Conservation (phyloP, 2,888 invertebrate species). For the Hanleya hanleyi region DNA sequence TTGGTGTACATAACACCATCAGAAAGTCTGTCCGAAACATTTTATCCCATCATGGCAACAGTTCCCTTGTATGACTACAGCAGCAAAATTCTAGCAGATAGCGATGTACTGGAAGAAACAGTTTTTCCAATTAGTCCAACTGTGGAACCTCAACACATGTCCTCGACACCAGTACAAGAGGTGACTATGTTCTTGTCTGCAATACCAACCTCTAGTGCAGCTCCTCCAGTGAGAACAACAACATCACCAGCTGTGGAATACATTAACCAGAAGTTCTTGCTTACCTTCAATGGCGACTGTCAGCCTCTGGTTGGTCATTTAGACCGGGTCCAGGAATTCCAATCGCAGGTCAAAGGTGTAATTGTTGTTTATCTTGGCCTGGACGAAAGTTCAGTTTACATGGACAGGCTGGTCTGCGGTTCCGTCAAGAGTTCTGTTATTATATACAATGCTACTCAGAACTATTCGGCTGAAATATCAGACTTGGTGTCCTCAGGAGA, state of each 20-base stretch:
- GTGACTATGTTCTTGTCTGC: no score
- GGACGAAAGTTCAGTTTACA: background rate
- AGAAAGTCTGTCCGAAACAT: no score
- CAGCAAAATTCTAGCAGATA: no score
- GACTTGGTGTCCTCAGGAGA: background rate
- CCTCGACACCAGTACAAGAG: no score
- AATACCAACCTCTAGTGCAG: background rate
- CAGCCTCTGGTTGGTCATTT: slow-evolving; percentile 25
- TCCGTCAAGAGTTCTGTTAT: background rate
- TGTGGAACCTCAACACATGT: no score
- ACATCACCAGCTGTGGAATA: background rate
- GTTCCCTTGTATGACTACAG: no score
- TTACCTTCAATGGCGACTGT: slow-evolving; percentile 31
- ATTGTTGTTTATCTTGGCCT: background rate
- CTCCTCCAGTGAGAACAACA: background rate
- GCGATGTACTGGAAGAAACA: no score
- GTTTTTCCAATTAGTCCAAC: no score
- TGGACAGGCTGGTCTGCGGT: background rate
- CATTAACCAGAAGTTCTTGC: slow-evolving; percentile 14
- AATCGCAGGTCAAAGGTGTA: background rate
- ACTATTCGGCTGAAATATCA: background rate
- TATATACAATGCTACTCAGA: background rate
- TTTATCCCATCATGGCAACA: no score
- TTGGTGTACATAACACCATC: no score
- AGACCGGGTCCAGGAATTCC: background rate